Evolutionary conservation across 64 coral and sea anemone genomes (phyloP).

Genomic region (Acropora yongei): DNA sequence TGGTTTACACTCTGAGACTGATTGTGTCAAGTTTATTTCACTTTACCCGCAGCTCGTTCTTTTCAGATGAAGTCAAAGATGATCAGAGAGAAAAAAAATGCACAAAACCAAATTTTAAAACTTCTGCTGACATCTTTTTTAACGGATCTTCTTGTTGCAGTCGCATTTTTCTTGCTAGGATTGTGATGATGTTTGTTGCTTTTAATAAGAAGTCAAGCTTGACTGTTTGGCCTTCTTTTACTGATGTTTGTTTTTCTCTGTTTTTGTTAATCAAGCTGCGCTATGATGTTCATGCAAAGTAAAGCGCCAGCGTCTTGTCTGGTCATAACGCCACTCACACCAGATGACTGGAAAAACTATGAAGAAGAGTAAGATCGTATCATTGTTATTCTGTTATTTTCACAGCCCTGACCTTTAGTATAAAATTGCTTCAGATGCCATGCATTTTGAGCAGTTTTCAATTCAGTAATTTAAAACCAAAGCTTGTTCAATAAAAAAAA

Average conservation of each 20-base stretch:
- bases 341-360: conserved; percentile 53
- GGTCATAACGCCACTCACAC: conserved; percentile 78
- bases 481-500: too few species aligned
- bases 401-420: neutral
- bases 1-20: too few species aligned
- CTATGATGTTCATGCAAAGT: conserved; percentile 89
- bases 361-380: conserved; percentile 60
- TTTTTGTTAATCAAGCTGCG: conserved; percentile 57
- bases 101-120: neutral
- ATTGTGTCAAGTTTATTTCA: too few species aligned
- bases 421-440: neutral
- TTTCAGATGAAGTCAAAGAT: too few species aligned
- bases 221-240: neutral
- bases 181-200: neutral
- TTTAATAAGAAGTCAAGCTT: neutral
- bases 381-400: neutral
- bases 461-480: too few species aligned
- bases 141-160: neutral
- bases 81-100: too few species aligned
- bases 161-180: neutral
- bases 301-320: conserved; percentile 73
- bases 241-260: neutral
- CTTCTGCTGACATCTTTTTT: neutral
- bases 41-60: too few species aligned
- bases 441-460: neutral